Conservation (phyloP, 30 jellyfish, hydroid and myxozoan species). For the Catostylus mosaicus region DNA sequence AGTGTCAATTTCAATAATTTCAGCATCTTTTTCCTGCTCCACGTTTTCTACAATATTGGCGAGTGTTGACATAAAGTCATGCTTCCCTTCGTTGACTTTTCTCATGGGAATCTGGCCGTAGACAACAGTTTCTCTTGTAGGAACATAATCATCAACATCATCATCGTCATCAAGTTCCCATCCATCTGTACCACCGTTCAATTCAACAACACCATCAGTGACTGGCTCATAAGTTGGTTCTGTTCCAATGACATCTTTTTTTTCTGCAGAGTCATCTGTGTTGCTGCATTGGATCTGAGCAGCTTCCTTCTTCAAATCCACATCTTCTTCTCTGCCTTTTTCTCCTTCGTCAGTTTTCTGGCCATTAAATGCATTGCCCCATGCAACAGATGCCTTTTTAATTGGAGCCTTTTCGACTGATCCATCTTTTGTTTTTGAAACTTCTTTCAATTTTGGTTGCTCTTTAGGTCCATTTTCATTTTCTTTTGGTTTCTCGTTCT, state of each 20-base stretch:
- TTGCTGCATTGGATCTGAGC: too few species aligned
- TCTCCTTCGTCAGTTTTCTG: too few species aligned
- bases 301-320: too few species aligned
- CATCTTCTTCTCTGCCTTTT: too few species aligned
- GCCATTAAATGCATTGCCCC: too few species aligned
- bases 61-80: not conserved
- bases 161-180: not conserved
- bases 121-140: not conserved
- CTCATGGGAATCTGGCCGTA: not conserved
- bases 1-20: slow-evolving; percentile 10
- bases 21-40: not conserved
- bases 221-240: not conserved
- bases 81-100: not conserved
- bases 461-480: not conserved
- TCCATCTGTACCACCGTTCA: too few species aligned
- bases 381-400: too few species aligned
- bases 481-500: not conserved
- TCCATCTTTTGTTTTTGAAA: too few species aligned
- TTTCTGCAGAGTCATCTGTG: too few species aligned
- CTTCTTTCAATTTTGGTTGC: too few species aligned
- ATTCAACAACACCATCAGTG: not conserved
- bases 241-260: too few species aligned
- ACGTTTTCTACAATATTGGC: not conserved
- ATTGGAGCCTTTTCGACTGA: too few species aligned
- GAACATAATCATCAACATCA: not conserved